A percentile compares a stretch with the other conserved stretches of the same genome.
These are phyloP conservation scores for Sciurus niger DNA, from an alignment of 2,113 vertebrate species.

Conservation along the genomic window DNA sequence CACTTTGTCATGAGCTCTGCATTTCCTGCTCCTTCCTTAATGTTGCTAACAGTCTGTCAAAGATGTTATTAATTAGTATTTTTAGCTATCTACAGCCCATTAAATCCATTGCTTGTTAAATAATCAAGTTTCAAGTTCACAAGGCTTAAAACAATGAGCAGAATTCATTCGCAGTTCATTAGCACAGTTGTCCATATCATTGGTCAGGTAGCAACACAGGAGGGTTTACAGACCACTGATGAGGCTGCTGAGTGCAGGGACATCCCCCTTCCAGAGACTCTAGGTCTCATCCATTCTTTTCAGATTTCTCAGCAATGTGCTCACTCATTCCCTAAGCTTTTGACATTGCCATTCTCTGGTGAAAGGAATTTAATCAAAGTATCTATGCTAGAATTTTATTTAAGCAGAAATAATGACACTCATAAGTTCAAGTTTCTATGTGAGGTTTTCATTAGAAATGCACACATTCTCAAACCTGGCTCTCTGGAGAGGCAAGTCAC, in stretches of 20 bases:
- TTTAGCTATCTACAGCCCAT: constrained; percentile 41
- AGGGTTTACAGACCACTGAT: background rate
- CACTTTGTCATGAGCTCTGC: background rate
- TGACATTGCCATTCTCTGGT: constrained; percentile 26
- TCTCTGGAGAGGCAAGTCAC: background rate
- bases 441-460: background rate
- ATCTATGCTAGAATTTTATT: constrained; percentile 33
- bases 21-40: background rate
- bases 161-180: constrained; percentile 56
- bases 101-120: constrained; percentile 72
- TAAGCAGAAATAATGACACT: constrained; percentile 72
- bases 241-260: background rate
- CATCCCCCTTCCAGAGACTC: background rate
- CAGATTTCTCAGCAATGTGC: background rate
- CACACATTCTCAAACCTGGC: background rate
- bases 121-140: constrained; percentile 75
- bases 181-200: constrained; percentile 27
- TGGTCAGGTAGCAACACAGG: background rate
- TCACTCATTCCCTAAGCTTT: constrained; percentile 44
- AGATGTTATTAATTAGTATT: constrained; percentile 59
- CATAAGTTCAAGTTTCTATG: background rate
- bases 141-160: constrained; percentile 77
- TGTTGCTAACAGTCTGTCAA: background rate
- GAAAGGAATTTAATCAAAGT: constrained; percentile 73
- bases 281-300: background rate